Base-by-base conservation (phyloP, 2,113 vertebrate species). In the Picathartes gymnocephalus region DNA sequence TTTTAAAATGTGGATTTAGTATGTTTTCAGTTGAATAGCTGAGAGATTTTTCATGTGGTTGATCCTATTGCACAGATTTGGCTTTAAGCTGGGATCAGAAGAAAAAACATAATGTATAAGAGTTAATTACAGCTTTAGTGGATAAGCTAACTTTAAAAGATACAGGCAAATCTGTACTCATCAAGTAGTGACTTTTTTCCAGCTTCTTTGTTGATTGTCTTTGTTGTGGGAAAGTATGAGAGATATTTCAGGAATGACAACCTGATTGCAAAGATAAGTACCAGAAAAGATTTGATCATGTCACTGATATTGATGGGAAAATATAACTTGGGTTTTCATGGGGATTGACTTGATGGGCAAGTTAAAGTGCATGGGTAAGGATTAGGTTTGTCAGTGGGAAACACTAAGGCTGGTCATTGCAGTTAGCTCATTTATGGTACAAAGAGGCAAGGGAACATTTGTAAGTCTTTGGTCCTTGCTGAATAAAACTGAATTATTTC, bases 161-260 rank as follows among this genome's bases (percentile, higher is more conserved):
- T 95, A 94, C 69, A 94, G 86, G 88, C 81, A 96, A 95, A 96
- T 92, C 93, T 84, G 87, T 81, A 83, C 86, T 84, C 95, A 94
- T 96, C 84, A 80, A 94, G 92, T 86, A 71, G 70, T 92, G 86
- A 74, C 53, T 88, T 96, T 93, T 94, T 96, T 35, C 77, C 80
- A 73, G 91, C 91, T 95, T 40, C 97, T 94, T 95, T 96, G 93
- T 95, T 93, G 91, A 94, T 95, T 96, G 91, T 96, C 95, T 96
- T 96, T 96, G 93, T 95, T 95, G 95, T 97, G 96, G 96, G 97
- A 97, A 97, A 97, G 93, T 95, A 97, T 97, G 96, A 95, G 78
- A 97, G 95, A 95, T 82, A 97, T 97, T 97, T 97, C 96, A 97
- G 94, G 97, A 97, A 97, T 97, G 96, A 95, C 94, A 96, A 97